Evolutionary conservation across 2,113 vertebrate genomes (phyloP), one percentile per base, ranked within the genome.

Genomic region (Muntiacus muntjak): DNA sequence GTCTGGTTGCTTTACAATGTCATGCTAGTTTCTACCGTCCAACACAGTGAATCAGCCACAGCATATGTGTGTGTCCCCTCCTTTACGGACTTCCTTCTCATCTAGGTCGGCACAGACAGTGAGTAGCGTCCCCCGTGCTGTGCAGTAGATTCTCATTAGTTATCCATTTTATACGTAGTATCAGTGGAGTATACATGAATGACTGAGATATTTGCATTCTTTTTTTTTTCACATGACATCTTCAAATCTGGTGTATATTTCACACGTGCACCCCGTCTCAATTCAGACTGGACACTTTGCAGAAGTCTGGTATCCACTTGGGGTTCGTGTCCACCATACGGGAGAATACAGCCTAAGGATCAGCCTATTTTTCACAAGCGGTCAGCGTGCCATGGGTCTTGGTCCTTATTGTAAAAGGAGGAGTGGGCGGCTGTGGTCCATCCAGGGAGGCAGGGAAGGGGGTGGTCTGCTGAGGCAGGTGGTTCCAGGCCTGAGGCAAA

Each of bases 251-350:
- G 60, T 87, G 1, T 28, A 1, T 60, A 76, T 74, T 67, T 89
- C 58, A 40, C 1, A 45, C 11, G n/a, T 3, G 4, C 4, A 60
- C 43, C 28, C 9, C 40, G 11, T 25, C 14, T 52, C 23, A 21
- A 1, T 57, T 62, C 60, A 47, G 45, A 78, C 17, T 30, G 50
- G 25, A 36, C 2, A 33, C 28, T 45, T 45, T 9, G 17, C 6
- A 30, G 16, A 40, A 25, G 5, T 4, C 57, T 23, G 11, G 0
- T 21, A 36, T 33, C 30, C 40, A 33, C 52, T 11, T 3, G 5
- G 30, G 40, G 11, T 30, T 40, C 1, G 23, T 3, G 19, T 50
- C 40, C 16, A 52, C 6, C 23, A 0, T 4, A 7, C 1, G 8
- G 52, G 15, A 45, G 14, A 83, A 30, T 5, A 15, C 5, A 17